These are phyloP conservation scores for Prionace glauca DNA, from an alignment of 2,797 vertebrate genomes.

Conservation along the genomic window DNA sequence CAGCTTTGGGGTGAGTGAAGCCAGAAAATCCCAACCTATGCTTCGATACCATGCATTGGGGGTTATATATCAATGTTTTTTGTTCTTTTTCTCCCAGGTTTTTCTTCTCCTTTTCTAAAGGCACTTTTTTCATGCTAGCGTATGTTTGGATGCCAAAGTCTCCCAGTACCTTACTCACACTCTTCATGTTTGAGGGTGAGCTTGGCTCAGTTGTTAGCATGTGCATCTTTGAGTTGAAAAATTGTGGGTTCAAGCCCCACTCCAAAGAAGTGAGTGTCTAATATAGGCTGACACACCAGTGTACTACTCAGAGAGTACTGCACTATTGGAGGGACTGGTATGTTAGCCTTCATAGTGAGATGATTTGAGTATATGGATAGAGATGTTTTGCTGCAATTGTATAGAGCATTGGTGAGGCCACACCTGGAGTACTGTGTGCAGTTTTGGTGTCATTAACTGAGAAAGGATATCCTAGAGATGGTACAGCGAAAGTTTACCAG, in stretches of 20 bases:
- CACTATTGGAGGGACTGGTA: background rate
- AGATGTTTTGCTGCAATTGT: too few species aligned
- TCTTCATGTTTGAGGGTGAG: background rate
- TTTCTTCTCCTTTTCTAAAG: background rate
- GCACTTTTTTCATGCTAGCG: background rate
- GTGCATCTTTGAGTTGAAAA: background rate
- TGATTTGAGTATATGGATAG: too few species aligned
- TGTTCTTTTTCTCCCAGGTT: background rate
- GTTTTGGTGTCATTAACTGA: too few species aligned
- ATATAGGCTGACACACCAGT: background rate
- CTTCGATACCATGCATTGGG: background rate
- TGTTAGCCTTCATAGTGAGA: too few species aligned
- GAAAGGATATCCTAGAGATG: too few species aligned
- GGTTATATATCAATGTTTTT: background rate
- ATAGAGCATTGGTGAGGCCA: too few species aligned
- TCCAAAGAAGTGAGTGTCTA: background rate
- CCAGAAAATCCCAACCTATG: too few species aligned
- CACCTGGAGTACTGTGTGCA: too few species aligned
- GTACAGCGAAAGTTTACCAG: too few species aligned
- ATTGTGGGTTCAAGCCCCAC: background rate
- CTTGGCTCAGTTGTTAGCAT: background rate
- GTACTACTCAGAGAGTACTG: background rate
- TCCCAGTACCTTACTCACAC: background rate
- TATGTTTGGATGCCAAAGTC: background rate
- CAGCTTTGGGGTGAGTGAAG: too few species aligned